Percentiles rank a stretch among this genome's conserved stretches.
Evolutionary conservation across 2,797 vertebrate species (phyloP).

Genomic region (Geotria australis): DNA sequence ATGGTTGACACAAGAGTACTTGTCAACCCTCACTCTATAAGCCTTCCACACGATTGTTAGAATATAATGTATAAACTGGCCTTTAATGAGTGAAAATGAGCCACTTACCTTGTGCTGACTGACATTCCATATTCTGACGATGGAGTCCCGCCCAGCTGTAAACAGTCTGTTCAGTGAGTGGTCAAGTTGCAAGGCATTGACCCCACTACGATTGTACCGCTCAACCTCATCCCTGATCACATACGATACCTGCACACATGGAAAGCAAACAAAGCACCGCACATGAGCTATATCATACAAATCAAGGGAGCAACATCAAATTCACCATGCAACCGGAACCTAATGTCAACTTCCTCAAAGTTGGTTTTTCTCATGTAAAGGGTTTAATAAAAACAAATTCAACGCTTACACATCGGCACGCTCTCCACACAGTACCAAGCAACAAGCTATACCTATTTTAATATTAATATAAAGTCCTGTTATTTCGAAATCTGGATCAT

Average conservation of each 20-base stretch:
- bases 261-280: neutral
- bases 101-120: slow-evolving; percentile 72
- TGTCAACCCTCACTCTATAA: too few species aligned
- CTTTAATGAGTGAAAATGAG: too few species aligned
- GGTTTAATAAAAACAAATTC: too few species aligned
- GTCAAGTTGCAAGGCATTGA: slow-evolving; percentile 83
- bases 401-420: too few species aligned
- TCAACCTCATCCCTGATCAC: slow-evolving; percentile 96
- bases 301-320: neutral
- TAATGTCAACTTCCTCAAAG: neutral
- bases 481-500: too few species aligned
- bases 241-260: slow-evolving; percentile 45
- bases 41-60: too few species aligned
- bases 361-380: neutral
- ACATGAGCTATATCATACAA: neutral
- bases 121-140: slow-evolving; percentile 96
- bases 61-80: too few species aligned
- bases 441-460: too few species aligned
- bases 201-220: slow-evolving; percentile 84
- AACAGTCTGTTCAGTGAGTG: slow-evolving; percentile 75
- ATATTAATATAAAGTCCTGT: too few species aligned
- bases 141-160: slow-evolving; percentile 80
- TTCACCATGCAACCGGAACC: neutral
- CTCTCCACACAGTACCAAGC: too few species aligned
- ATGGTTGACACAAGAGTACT: too few species aligned